phyloP scores from a whole-genome alignment of 2,797 vertebrate species.

The Xenentodon cancila region DNA sequence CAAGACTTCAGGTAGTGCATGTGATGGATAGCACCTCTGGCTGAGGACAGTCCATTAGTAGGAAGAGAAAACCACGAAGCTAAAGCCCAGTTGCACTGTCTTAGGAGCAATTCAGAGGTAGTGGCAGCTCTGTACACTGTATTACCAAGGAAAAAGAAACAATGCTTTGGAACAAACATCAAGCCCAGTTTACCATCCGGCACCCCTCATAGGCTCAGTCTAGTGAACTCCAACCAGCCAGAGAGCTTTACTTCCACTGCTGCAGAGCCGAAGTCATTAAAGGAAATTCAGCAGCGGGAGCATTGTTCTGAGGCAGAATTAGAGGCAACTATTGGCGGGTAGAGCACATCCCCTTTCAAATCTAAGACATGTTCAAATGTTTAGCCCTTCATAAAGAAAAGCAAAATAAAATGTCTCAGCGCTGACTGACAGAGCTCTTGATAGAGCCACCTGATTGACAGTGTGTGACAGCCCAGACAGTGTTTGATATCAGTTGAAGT shows the following conservation, averaged over 20 bases:
- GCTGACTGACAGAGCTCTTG: constrained; percentile 63
- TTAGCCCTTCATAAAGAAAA: constrained; percentile 28
- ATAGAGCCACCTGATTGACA: constrained; percentile 65
- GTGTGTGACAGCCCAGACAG: constrained; percentile 59
- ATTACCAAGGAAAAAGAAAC: constrained; percentile 49
- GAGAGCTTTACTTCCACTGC: constrained; percentile 33
- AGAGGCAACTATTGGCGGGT: constrained; percentile 37
- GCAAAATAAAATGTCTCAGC: constrained; percentile 56
- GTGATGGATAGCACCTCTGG: constrained; percentile 88
- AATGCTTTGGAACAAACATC: constrained; percentile 64
- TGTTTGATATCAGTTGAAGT: constrained; percentile 60
- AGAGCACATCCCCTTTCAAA: constrained; percentile 56
- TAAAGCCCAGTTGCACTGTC: constrained; percentile 67
- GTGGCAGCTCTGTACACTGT: constrained; percentile 60
- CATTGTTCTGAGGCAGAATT: constrained; percentile 52
- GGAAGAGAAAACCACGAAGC: constrained; percentile 73
- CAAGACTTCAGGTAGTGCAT: constrained; percentile 84
- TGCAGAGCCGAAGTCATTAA: constrained; percentile 31
- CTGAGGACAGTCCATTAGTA: constrained; percentile 79
- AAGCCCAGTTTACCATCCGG: constrained; percentile 56
- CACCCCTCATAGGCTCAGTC: constrained; percentile 41
- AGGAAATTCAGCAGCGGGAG: constrained; percentile 34
- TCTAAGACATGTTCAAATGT: constrained; percentile 50
- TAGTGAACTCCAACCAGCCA: constrained; percentile 38
- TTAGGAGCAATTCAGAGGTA: constrained; percentile 60